Conservation (phyloP, 2,888 invertebrate species). For the Tenthredo livida region DNA sequence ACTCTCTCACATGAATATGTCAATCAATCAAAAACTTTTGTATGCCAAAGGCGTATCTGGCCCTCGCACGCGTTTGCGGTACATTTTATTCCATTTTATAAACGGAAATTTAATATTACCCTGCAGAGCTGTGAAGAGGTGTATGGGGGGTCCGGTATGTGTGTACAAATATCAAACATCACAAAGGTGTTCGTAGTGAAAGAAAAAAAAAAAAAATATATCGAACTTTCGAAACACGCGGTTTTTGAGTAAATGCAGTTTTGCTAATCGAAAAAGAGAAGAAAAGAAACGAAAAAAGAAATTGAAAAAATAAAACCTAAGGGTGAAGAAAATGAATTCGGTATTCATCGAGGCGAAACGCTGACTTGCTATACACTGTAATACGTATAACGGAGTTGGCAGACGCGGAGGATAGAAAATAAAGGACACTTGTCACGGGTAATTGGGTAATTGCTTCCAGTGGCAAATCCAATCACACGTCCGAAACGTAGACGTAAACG, state of each 20-base stretch:
- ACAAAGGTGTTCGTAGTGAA: too few species aligned
- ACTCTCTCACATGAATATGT: constrained; percentile 31
- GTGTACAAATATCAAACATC: neutral
- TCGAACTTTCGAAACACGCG: neutral
- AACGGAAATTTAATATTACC: constrained; percentile 33
- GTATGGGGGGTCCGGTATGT: neutral
- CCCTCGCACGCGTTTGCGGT: constrained; percentile 37
- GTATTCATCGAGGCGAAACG: constrained; percentile 31
- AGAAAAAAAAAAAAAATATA: neutral
- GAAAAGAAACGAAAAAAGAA: neutral
- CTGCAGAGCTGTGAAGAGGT: neutral
- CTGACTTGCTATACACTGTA: constrained; percentile 10
- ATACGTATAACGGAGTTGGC: constrained; percentile 17
- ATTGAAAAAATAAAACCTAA: neutral
- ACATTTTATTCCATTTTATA: constrained; percentile 32
- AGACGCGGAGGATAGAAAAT: constrained; percentile 14
- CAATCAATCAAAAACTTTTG: constrained; percentile 40
- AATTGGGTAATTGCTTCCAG: constrained; percentile 50
- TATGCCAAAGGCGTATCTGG: constrained; percentile 23
- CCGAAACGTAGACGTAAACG: constrained; percentile 45
- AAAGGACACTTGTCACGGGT: constrained; percentile 50
- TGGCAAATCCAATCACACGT: constrained; percentile 50
- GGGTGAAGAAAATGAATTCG: neutral
- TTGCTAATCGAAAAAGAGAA: neutral
- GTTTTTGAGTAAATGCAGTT: neutral